Percentiles rank a stretch among this genome's conserved stretches.
Conservation (phyloP, 2,797 vertebrate genomes). For the Myiotriccus ornatus region DNA sequence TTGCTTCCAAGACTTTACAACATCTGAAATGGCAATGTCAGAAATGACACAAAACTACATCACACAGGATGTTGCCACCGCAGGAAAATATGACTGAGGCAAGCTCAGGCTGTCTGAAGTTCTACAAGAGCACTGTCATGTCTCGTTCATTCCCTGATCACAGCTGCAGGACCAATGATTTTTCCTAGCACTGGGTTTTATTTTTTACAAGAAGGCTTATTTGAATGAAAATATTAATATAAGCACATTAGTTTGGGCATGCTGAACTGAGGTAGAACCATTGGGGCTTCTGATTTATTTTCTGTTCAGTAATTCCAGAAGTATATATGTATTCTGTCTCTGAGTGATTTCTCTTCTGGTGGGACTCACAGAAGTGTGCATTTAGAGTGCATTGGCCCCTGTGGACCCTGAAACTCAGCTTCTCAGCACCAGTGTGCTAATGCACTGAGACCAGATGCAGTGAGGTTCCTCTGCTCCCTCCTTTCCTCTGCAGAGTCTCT, state of each 20-base stretch:
- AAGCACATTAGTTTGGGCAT: not conserved
- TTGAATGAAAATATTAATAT: not conserved
- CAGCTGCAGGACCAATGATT: not conserved
- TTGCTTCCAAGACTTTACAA: not conserved
- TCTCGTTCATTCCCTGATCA: not conserved
- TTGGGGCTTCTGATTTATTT: not conserved
- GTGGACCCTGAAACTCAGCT: not conserved
- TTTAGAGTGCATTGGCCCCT: not conserved
- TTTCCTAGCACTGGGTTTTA: not conserved
- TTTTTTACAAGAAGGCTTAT: not conserved
- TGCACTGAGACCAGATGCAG: not conserved
- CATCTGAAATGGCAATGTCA: constrained; percentile 7
- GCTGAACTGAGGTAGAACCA: not conserved
- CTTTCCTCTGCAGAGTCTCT: not conserved
- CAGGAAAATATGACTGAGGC: constrained; percentile 14
- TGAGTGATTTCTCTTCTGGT: not conserved
- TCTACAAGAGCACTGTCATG: not conserved
- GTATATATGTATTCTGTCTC: not conserved
- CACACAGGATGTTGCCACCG: not conserved
- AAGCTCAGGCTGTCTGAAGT: not conserved
- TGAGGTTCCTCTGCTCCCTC: not conserved
- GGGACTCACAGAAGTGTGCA: not conserved
- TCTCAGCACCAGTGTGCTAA: not conserved
- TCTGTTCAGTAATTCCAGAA: not conserved
- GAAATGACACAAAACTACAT: not conserved